phyloP scores from a whole-genome alignment of 2,888 invertebrate species.

The Apantesis nais region DNA sequence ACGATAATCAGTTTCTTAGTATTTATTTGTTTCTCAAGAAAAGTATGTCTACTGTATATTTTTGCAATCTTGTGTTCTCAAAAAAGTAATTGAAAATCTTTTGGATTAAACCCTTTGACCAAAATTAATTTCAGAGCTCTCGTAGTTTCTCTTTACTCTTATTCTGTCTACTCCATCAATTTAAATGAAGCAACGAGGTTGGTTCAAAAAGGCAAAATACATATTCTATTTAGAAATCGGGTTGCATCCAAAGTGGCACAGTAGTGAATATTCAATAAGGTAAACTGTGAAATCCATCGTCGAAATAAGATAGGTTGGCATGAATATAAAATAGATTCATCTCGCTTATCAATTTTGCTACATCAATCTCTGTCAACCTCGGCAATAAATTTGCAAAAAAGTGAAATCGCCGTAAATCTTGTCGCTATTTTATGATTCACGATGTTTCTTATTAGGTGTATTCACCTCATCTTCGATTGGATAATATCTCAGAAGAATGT shows the following conservation, averaged over 20 bases:
- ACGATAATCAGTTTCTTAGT: no score
- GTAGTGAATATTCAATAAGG: constrained; percentile 28
- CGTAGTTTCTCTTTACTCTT: neutral
- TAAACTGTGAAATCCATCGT: constrained; percentile 14
- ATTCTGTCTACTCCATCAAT: neutral
- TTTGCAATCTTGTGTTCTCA: no score
- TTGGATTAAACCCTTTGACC: neutral
- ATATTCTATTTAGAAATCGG: neutral
- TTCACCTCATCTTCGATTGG: neutral
- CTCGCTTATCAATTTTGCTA: constrained; percentile 32
- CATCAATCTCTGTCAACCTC: constrained; percentile 44
- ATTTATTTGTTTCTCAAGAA: no score
- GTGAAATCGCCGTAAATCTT: constrained; percentile 37
- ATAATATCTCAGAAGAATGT: neutral
- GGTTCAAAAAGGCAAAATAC: neutral
- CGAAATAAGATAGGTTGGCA: constrained; percentile 23
- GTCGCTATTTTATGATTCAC: constrained; percentile 33
- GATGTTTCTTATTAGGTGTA: constrained; percentile 11
- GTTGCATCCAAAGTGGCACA: constrained; percentile 6
- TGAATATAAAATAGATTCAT: constrained; percentile 35
- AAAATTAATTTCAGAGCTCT: neutral
- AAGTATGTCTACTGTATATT: no score
- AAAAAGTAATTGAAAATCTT: neutral
- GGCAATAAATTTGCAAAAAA: constrained; percentile 43
- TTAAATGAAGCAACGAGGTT: neutral